A percentile compares a stretch with the other conserved stretches of the same genome.
These are phyloP conservation scores for Colius striatus DNA, from an alignment of 2,113 vertebrate species.

Conservation along the genomic window DNA sequence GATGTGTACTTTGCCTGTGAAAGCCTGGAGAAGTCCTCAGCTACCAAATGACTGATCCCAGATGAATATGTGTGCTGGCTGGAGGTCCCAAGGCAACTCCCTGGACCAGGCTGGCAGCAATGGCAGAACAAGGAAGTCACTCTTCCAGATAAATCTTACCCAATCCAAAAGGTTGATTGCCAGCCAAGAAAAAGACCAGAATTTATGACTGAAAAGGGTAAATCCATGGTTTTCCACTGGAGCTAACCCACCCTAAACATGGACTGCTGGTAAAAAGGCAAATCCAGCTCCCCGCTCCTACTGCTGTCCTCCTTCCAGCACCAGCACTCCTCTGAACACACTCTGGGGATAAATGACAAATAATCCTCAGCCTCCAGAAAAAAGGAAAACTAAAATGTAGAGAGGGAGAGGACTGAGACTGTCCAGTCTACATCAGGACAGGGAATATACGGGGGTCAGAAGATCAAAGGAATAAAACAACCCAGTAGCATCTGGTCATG, in stretches of 20 bases:
- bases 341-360: not conserved
- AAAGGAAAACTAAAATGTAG: not conserved
- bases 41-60: not conserved
- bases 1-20: not conserved
- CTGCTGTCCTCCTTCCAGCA: not conserved
- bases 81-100: not conserved
- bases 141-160: not conserved
- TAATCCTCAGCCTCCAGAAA: not conserved
- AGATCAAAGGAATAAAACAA: not conserved
- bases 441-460: rapidly evolving
- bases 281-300: not conserved
- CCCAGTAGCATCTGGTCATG: not conserved
- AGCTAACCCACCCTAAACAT: not conserved
- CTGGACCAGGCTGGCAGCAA: not conserved
- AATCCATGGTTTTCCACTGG: not conserved
- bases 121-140: not conserved
- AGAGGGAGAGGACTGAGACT: not conserved
- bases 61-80: rapidly evolving
- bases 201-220: not conserved
- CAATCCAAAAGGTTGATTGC: not conserved
- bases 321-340: not conserved
- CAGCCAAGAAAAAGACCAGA: not conserved
- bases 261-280: not conserved
- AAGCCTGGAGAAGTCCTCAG: not conserved
- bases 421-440: not conserved